These are phyloP conservation scores for Heliconius charithonia DNA, from an alignment of 2,888 invertebrate genomes.

Conservation along the genomic window DNA sequence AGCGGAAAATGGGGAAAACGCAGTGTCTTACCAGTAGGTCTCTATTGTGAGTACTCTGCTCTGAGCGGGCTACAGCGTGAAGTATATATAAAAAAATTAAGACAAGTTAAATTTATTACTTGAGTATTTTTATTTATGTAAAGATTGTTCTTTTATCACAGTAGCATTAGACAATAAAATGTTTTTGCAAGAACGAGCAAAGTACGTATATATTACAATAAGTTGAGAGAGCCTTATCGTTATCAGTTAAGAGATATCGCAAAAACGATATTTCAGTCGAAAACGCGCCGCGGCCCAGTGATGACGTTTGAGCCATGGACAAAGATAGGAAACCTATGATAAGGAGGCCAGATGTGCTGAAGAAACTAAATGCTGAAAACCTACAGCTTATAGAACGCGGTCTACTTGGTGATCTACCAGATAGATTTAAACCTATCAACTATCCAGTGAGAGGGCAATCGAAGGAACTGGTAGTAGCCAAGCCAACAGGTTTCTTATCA, in stretches of 20 bases:
- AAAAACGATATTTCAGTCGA: constrained; percentile 66
- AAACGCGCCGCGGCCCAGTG: constrained; percentile 62
- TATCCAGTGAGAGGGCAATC: constrained; percentile 67
- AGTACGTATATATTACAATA: constrained; percentile 47
- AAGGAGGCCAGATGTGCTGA: constrained; percentile 69
- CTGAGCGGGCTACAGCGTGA: too few species aligned
- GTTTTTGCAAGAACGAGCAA: not conserved
- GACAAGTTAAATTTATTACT: not conserved
- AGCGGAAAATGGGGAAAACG: too few species aligned
- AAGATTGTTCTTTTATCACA: not conserved
- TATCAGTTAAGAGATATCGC: constrained; percentile 69
- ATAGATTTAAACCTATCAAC: constrained; percentile 69
- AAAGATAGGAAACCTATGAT: constrained; percentile 64
- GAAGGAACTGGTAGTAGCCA: constrained; percentile 70
- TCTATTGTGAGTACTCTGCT: too few species aligned
- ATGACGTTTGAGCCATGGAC: constrained; percentile 73
- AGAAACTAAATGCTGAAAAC: constrained; percentile 72
- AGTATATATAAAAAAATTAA: too few species aligned
- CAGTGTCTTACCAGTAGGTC: too few species aligned
- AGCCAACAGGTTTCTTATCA: constrained; percentile 74
- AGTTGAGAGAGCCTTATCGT: constrained; percentile 62
- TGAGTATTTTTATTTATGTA: not conserved
- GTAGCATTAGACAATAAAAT: not conserved
- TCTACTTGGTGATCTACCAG: constrained; percentile 71
- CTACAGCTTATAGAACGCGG: constrained; percentile 74